These are phyloP conservation scores for Trachelus iudaicus DNA, from an alignment of 2,888 invertebrate species.

Conservation along the genomic window DNA sequence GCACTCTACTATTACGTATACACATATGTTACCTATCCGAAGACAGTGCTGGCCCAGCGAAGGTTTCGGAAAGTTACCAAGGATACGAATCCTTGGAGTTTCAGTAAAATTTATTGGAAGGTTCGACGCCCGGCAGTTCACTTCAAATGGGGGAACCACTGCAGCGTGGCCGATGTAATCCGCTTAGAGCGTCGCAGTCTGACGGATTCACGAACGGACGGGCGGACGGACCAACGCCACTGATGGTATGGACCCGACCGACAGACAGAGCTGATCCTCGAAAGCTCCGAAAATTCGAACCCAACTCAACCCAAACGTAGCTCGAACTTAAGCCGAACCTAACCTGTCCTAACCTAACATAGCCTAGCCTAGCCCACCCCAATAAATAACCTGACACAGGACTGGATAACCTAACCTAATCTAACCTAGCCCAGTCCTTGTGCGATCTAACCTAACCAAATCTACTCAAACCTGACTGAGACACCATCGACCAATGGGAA, in stretches of 20 bases:
- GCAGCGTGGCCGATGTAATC: conserved; percentile 53
- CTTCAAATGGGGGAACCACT: conserved; percentile 3
- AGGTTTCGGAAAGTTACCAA: too few species aligned
- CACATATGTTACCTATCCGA: too few species aligned
- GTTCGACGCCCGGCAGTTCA: neutral
- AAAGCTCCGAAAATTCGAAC: conserved; percentile 40
- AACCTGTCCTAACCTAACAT: conserved; percentile 10
- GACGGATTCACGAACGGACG: conserved; percentile 38
- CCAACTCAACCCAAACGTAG: neutral
- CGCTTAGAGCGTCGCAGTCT: conserved; percentile 56
- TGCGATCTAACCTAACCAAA: too few species aligned
- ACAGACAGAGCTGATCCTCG: conserved; percentile 48
- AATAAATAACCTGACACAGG: too few species aligned
- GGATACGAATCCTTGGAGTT: too few species aligned
- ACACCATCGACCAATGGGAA: neutral
- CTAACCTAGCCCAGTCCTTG: too few species aligned
- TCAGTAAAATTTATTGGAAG: too few species aligned
- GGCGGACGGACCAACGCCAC: conserved; percentile 29
- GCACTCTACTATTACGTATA: too few species aligned
- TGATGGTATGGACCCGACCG: too few species aligned
- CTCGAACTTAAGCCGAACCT: neutral
- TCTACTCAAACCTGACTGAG: too few species aligned
- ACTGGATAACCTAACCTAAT: too few species aligned
- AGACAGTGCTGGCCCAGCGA: too few species aligned
- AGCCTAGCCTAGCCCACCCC: neutral